A percentile compares a stretch with the other conserved stretches of the same genome.
Conservation (phyloP, 2,888 invertebrate species). For the Scaptodrosophila latifasciaeformis region DNA sequence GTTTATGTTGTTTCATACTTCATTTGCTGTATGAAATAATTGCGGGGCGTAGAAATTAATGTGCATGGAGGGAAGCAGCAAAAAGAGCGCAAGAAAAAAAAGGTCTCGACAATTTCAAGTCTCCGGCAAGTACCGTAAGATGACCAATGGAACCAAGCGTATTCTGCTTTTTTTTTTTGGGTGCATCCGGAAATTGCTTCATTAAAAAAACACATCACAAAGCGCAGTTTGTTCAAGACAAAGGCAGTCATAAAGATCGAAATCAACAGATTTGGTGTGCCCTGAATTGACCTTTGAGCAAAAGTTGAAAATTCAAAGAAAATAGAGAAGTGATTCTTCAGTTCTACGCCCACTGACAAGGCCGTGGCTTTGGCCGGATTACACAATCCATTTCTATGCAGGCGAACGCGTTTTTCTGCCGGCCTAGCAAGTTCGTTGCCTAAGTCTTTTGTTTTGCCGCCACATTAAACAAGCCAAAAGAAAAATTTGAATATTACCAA, state of each 20-base stretch:
- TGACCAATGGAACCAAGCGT: background rate
- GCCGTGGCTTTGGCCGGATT: slow-evolving; percentile 13
- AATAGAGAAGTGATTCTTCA: too few relatives aligned
- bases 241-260: too few relatives aligned
- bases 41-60: slow-evolving; percentile 58
- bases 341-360: slow-evolving; percentile 36
- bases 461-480: slow-evolving; percentile 17
- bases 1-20: slow-evolving; percentile 52
- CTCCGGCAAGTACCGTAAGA: slow-evolving; percentile 41
- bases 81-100: slow-evolving; percentile 1
- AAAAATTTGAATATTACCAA: too few relatives aligned
- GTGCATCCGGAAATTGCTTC: slow-evolving; percentile 55
- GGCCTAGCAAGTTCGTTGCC: slow-evolving; percentile 48
- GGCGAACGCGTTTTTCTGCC: too few relatives aligned
- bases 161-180: slow-evolving; percentile 15
- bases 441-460: slow-evolving; percentile 44
- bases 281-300: slow-evolving; percentile 24
- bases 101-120: too few relatives aligned
- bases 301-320: too few relatives aligned
- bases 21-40: slow-evolving; percentile 56
- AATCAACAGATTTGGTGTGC: slow-evolving; percentile 5
- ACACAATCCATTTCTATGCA: too few relatives aligned
- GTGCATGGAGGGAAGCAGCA: slow-evolving; percentile 25
- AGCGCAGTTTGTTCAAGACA: too few relatives aligned
- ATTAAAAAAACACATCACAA: slow-evolving; percentile 29